These are phyloP conservation scores for Eretmochelys imbricata DNA, from an alignment of 2,113 vertebrate genomes.

Conservation along the genomic window DNA sequence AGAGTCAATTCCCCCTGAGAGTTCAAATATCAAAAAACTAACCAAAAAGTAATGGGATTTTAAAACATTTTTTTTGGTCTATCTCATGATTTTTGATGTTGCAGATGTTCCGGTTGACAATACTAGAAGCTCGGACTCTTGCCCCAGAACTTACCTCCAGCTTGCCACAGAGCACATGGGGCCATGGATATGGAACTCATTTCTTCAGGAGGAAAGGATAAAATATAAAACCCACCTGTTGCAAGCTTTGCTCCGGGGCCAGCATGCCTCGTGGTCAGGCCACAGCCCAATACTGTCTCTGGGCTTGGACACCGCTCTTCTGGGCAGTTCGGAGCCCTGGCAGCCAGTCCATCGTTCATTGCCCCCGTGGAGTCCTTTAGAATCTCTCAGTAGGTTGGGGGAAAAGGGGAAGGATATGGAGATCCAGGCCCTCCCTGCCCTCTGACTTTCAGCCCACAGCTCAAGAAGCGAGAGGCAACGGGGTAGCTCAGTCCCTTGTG, in stretches of 20 bases:
- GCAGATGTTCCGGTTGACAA: background rate
- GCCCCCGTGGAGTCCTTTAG: no score
- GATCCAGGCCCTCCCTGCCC: no score
- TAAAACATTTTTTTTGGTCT: no score
- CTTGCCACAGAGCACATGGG: background rate
- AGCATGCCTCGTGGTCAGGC: background rate
- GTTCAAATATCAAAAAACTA: conserved; percentile 12
- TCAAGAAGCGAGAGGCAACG: no score
- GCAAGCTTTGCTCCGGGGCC: background rate
- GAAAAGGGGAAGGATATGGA: no score
- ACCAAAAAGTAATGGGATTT: background rate
- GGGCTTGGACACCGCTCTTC: background rate
- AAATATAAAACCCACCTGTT: background rate
- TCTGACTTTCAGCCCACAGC: no score
- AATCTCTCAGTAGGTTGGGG: no score
- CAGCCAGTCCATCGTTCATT: no score
- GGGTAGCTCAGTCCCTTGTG: no score
- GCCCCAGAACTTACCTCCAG: background rate
- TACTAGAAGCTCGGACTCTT: background rate
- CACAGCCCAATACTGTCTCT: background rate
- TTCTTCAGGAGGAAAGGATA: background rate
- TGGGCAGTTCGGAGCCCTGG: no score
- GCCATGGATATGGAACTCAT: background rate
- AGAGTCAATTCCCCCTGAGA: background rate
- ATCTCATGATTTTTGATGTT: no score